Evolutionary conservation across 2,797 vertebrate species (phyloP), one percentile per base, ranked within the genome.

Genomic region (Helostoma temminkii): DNA sequence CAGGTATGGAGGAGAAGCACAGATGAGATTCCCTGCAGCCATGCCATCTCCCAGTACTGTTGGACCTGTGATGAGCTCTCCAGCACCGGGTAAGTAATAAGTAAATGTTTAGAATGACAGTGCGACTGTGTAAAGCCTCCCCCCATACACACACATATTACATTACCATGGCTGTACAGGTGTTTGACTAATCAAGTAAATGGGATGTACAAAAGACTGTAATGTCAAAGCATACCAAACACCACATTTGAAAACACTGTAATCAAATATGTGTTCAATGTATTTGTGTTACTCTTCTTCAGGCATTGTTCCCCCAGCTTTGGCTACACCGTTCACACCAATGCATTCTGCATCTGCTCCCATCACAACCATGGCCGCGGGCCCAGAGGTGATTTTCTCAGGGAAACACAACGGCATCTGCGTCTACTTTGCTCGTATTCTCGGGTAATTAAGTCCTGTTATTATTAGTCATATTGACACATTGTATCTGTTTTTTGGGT

Each of bases 1-100:
- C 66, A 99, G 98, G 85, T 99, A 98, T 16, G 98, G 98, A 42
- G 97, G 97, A 80, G 98, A 99, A 88, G 96, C 98, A 53, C 97
- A 99, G 88, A 97, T 98, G 96, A 94, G 96, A 71, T 96, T 99
- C 80, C 95, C 97, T 0, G 89, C 96, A 30, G 88, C 95, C 69
- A 76, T 97, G 56, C 74, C 94, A 0, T 82, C 94, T 71, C 95
- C 96, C 10, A 96, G 95, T 75, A 97, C 90, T 0, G 89, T 97
- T 10, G 96, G 96, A 25, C 95, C 95, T 21, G 77, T 95, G 70
- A 91, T 97, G 67, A 92, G 95, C 45, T 97, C 97, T 62, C 95
- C 97, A 53, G 78, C 95, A 61, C 89, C 92, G 74, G 68, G 95
- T 70, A 45, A 47, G 53, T 30, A 4, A 39, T 14, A 3, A 1